Evolutionary conservation across 2,797 vertebrate species (phyloP).

Genomic region (Sebastolobus altivelis): DNA sequence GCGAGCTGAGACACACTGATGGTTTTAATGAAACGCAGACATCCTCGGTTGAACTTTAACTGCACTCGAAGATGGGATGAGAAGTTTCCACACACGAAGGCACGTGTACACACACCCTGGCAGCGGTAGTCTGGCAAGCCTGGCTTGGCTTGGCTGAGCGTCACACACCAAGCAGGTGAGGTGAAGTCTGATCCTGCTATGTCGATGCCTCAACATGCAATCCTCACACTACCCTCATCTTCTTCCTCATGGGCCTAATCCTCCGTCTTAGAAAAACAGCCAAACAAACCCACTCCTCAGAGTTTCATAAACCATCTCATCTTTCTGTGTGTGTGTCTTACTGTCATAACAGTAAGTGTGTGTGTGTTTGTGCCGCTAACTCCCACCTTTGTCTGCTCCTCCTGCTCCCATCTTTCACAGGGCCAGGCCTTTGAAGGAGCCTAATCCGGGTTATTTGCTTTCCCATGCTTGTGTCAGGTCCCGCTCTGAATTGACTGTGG

Average conservation of each 20-base stretch:
- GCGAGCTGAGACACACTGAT: constrained; percentile 55
- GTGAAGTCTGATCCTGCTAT: constrained; percentile 63
- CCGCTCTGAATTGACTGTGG: constrained; percentile 80
- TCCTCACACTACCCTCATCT: constrained; percentile 14
- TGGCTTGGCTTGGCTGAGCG: constrained; percentile 34
- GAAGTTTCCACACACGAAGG: constrained; percentile 57
- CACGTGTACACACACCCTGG: constrained; percentile 45
- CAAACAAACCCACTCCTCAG: constrained; percentile 58
- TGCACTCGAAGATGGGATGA: constrained; percentile 66
- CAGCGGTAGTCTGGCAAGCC: constrained; percentile 35
- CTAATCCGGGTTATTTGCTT: constrained; percentile 88
- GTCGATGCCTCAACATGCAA: constrained; percentile 66
- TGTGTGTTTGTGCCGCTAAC: constrained; percentile 45
- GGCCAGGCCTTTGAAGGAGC: constrained; percentile 81
- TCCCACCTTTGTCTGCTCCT: constrained; percentile 80
- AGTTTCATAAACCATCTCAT: constrained; percentile 55
- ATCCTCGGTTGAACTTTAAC: constrained; percentile 70
- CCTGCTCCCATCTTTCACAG: constrained; percentile 79
- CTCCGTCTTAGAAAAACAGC: constrained; percentile 39
- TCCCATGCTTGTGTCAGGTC: constrained; percentile 85
- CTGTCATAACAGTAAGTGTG: constrained; percentile 32
- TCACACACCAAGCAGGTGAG: constrained; percentile 61
- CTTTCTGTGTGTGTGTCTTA: constrained; percentile 46
- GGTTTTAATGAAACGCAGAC: constrained; percentile 74
- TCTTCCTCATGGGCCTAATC: constrained; percentile 34